Evolutionary conservation across 2,888 invertebrate genomes (phyloP).

Genomic region (Nomada flava): DNA sequence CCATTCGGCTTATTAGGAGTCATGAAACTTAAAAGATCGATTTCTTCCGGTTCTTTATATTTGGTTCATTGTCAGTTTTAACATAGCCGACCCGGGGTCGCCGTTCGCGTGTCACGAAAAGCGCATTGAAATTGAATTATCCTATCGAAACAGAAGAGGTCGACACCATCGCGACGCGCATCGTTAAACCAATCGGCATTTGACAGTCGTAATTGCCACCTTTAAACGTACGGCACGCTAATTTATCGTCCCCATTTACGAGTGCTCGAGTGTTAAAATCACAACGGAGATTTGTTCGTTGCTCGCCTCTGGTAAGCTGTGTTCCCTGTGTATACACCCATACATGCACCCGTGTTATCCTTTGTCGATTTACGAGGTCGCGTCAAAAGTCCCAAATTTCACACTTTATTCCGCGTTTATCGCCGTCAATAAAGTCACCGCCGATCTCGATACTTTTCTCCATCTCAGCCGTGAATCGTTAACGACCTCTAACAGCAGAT

Average conservation of each 20-base stretch:
- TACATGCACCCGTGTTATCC: slow-evolving; percentile 5
- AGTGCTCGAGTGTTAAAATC: slow-evolving; percentile 28
- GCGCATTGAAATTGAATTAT: slow-evolving; percentile 48
- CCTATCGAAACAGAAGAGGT: slow-evolving; percentile 33
- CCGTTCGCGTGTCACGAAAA: not conserved
- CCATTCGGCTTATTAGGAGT: not conserved
- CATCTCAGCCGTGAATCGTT: not conserved
- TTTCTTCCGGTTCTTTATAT: not conserved
- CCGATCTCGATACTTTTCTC: not conserved
- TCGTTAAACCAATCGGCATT: slow-evolving; percentile 53
- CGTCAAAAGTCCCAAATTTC: slow-evolving; percentile 8
- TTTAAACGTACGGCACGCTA: slow-evolving; percentile 22
- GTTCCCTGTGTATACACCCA: not conserved
- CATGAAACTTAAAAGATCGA: not conserved
- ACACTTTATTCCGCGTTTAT: slow-evolving; percentile 6
- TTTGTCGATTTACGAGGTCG: not conserved
- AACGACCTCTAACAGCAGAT: not conserved
- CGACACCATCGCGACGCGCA: slow-evolving; percentile 28
- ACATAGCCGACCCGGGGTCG: too few relatives aligned
- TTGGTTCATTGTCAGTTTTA: not conserved
- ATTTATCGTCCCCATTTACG: slow-evolving; percentile 34
- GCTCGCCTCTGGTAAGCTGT: not conserved
- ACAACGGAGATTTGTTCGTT: slow-evolving; percentile 26
- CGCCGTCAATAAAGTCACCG: not conserved
- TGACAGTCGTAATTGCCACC: slow-evolving; percentile 28